phyloP scores from a whole-genome alignment of 1,140 invertebrate genomes.

The Brachionus koreanus region DNA sequence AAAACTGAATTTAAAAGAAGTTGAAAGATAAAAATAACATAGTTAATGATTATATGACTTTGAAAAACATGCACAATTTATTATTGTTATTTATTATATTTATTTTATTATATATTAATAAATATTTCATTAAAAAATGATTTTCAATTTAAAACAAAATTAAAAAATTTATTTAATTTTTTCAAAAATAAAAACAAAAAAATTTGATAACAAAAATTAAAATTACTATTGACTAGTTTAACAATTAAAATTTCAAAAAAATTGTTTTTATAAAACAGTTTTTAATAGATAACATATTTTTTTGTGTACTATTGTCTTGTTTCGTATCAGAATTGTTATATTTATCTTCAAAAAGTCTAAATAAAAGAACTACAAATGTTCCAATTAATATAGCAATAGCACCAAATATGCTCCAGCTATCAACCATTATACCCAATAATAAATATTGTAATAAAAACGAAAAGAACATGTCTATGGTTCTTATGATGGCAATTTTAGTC shows the following conservation, averaged over 20 bases:
- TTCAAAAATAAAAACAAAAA: not conserved
- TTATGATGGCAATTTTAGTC: slow-evolving; percentile 34
- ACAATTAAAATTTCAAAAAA: not conserved
- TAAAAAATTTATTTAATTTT: no score
- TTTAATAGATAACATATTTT: not conserved
- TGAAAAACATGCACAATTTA: no score
- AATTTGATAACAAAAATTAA: not conserved
- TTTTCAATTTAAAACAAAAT: no score
- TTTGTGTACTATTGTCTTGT: not conserved
- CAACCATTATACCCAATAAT: not conserved
- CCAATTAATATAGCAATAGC: not conserved
- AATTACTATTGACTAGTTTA: not conserved
- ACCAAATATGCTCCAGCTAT: slow-evolving; percentile 29
- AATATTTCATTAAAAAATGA: no score
- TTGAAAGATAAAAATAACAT: no score
- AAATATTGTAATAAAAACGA: slow-evolving; percentile 29
- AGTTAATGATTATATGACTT: no score
- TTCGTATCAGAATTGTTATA: not conserved
- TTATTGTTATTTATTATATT: no score
- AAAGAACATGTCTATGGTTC: slow-evolving; percentile 39
- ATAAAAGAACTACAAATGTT: slow-evolving; percentile 5
- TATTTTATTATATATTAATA: no score
- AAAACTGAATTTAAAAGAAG: no score
- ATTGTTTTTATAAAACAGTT: not conserved
- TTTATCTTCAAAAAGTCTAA: slow-evolving; percentile 16